phyloP scores from a whole-genome alignment of 30 jellyfish, hydroid and myxozoan species.

The Aurelia aurita complex sp. Pacific region DNA sequence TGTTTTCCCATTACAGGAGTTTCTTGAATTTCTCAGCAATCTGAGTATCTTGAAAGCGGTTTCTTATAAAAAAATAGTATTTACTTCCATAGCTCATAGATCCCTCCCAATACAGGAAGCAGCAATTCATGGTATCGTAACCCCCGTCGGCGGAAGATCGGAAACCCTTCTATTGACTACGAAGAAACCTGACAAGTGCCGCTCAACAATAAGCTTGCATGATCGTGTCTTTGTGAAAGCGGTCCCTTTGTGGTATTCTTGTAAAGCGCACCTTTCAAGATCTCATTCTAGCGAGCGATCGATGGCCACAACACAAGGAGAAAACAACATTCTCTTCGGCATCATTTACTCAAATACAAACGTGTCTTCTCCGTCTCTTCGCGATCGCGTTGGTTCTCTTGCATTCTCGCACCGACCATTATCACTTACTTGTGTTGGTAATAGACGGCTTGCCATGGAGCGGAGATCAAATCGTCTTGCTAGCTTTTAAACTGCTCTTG shows the following conservation, averaged over 20 bases:
- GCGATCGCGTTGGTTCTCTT: constrained; percentile 57
- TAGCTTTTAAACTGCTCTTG: constrained; percentile 45
- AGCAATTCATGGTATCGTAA: not conserved
- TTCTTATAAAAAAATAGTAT: not conserved
- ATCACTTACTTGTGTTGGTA: constrained; percentile 40
- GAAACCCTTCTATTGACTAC: constrained; percentile 61
- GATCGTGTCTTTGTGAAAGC: constrained; percentile 70
- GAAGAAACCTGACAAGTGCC: constrained; percentile 75
- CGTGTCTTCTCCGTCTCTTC: constrained; percentile 34
- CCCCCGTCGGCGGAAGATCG: constrained; percentile 42
- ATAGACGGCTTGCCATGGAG: constrained; percentile 57
- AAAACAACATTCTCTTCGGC: constrained; percentile 54
- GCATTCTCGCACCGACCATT: constrained; percentile 56
- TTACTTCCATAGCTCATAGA: not conserved
- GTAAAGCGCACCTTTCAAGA: constrained; percentile 72
- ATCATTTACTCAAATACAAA: constrained; percentile 7
- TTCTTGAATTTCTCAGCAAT: too few relatives aligned
- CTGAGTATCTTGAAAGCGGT: too few relatives aligned
- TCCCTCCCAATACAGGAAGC: not conserved
- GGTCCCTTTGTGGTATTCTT: constrained; percentile 72
- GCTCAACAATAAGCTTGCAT: constrained; percentile 70
- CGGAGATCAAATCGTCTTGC: constrained; percentile 49
- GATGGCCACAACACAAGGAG: constrained; percentile 67
- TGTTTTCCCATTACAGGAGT: too few relatives aligned
- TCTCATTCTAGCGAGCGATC: constrained; percentile 13